A percentile compares a stretch with the other conserved stretches of the same genome.
phyloP scores from a whole-genome alignment of 37 sponge, comb jelly and placozoan genomes.

The Mnemiopsis leidyi region DNA sequence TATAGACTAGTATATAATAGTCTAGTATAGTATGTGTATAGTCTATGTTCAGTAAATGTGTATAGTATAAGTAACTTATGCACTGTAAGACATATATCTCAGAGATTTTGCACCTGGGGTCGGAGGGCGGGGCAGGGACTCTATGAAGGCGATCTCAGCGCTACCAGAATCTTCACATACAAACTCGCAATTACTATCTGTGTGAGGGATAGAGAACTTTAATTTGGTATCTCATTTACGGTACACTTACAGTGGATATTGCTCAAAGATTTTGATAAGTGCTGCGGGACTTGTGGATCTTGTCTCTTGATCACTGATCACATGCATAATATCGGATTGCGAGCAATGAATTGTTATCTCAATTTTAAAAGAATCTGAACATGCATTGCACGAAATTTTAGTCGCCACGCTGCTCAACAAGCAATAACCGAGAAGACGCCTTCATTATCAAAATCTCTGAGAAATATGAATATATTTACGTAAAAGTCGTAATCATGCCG shows the following conservation, averaged over 20 bases:
- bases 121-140: slow-evolving; percentile 26
- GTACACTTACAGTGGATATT: background rate
- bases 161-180: background rate
- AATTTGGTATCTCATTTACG: too few species aligned
- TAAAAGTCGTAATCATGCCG: too few species aligned
- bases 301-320: too few species aligned
- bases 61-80: too few species aligned
- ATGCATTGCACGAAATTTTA: background rate
- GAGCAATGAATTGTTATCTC: too few species aligned
- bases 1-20: too few species aligned
- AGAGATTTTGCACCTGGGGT: slow-evolving; percentile 35
- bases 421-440: background rate
- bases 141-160: slow-evolving; percentile 1
- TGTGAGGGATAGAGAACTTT: too few species aligned
- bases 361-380: background rate
- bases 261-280: background rate
- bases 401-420: background rate
- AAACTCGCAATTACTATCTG: background rate
- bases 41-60: too few species aligned
- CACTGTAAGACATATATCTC: background rate
- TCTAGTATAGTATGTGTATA: too few species aligned
- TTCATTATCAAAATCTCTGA: background rate
- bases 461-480: background rate
- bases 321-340: too few species aligned
- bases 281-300: too few species aligned